Percentiles rank a stretch among this genome's conserved stretches.
Evolutionary conservation across 1,140 invertebrate species (phyloP).

Genomic region (Dendrolimus punctatus): DNA sequence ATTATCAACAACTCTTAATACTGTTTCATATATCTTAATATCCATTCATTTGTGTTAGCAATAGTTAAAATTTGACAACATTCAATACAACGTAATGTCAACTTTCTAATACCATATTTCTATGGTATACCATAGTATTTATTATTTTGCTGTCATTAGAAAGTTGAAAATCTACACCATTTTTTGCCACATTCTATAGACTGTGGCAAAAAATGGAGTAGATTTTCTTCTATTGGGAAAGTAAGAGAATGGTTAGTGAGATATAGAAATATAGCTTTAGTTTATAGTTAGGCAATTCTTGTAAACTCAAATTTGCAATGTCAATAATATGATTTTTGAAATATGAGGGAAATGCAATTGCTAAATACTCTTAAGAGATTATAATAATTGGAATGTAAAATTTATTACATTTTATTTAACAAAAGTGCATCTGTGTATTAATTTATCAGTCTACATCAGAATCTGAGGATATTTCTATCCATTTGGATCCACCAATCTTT

Average conservation of each 20-base stretch:
- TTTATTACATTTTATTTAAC: conserved; percentile 56
- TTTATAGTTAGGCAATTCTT: conserved; percentile 10
- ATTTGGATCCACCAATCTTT: conserved; percentile 38
- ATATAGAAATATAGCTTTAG: conserved; percentile 5
- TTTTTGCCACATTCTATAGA: too few species aligned
- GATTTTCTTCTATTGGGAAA: too few species aligned
- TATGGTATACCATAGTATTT: too few species aligned
- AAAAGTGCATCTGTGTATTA: conserved; percentile 18
- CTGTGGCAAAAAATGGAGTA: too few species aligned
- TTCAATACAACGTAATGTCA: too few species aligned
- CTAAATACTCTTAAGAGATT: conserved; percentile 41
- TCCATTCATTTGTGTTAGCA: too few species aligned
- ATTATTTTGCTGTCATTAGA: too few species aligned
- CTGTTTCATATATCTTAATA: too few species aligned
- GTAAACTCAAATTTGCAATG: conserved; percentile 6
- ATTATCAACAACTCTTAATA: too few species aligned
- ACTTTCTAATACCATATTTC: too few species aligned
- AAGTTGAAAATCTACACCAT: too few species aligned
- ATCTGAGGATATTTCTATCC: conserved; percentile 65
- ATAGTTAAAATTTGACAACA: too few species aligned
- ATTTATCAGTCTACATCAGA: conserved; percentile 45
- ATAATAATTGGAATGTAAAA: conserved; percentile 50
- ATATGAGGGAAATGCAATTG: conserved; percentile 50
- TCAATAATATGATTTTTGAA: conserved; percentile 29
- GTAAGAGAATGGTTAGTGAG: neutral